phyloP scores from a whole-genome alignment of 2,113 vertebrate species.

The Amblyornis subalaris region DNA sequence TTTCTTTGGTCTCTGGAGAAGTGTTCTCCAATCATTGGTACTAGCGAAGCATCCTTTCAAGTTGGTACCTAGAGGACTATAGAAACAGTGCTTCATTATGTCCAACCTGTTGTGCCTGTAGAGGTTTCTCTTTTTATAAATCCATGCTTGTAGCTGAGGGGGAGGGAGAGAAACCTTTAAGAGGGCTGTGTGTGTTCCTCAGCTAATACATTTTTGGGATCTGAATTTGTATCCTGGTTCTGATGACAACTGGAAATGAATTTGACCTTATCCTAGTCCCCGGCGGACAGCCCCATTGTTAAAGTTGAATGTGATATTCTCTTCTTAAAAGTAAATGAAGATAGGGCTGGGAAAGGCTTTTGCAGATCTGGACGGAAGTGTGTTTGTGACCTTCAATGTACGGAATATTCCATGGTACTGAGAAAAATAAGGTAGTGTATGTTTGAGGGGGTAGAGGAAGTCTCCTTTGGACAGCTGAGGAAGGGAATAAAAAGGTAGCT shows the following conservation, averaged over 20 bases:
- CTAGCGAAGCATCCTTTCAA: conserved; percentile 4
- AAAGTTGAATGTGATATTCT: not conserved
- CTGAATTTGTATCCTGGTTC: conserved; percentile 55
- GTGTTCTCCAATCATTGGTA: conserved; percentile 50
- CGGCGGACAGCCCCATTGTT: not conserved
- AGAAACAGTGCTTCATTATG: conserved; percentile 47
- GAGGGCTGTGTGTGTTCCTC: not conserved
- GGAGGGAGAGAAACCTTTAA: not conserved
- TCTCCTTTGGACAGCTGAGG: not conserved
- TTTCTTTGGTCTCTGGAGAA: conserved; percentile 49
- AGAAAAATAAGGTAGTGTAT: not conserved
- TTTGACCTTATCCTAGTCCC: conserved; percentile 38
- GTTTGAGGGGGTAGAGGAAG: not conserved
- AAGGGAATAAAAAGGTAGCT: not conserved
- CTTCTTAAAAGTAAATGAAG: not conserved
- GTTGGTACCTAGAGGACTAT: conserved; percentile 55
- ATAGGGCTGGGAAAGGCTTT: not conserved
- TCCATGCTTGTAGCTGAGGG: not conserved
- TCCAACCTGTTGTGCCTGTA: conserved; percentile 48
- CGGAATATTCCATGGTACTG: not conserved
- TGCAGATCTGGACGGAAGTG: not conserved
- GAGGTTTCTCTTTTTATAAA: conserved; percentile 35
- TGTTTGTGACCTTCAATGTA: not conserved
- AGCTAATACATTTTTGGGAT: not conserved
- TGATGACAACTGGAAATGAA: conserved; percentile 47